phyloP scores from a whole-genome alignment of 2,113 vertebrate genomes.

The Calonectris borealis region DNA sequence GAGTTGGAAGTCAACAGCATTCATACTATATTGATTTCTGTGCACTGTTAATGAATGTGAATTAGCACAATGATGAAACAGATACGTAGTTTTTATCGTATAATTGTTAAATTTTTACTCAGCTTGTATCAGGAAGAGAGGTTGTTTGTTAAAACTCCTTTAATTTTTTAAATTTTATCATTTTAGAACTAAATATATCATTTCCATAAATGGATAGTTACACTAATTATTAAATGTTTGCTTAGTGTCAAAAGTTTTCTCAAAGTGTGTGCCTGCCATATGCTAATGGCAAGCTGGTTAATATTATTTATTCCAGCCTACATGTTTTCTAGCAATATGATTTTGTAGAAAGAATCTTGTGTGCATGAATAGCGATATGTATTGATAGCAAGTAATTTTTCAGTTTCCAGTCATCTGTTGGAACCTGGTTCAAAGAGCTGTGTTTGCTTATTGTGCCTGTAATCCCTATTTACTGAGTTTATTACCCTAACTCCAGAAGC shows the following conservation, averaged over 20 bases:
- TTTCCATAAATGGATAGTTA: slow-evolving; percentile 7
- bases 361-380: not conserved
- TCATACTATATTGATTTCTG: not conserved
- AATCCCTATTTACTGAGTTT: not conserved
- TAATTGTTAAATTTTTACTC: not conserved
- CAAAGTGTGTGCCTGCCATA: slow-evolving; percentile 22
- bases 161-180: not conserved
- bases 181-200: not conserved
- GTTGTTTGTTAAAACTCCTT: not conserved
- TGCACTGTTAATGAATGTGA: not conserved
- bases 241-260: slow-evolving; percentile 11
- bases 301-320: slow-evolving; percentile 32
- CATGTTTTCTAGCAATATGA: not conserved
- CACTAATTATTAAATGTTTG: slow-evolving; percentile 9
- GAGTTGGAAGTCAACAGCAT: not conserved
- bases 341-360: not conserved
- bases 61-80: not conserved
- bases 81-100: accelerated
- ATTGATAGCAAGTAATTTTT: not conserved
- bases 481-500: not conserved
- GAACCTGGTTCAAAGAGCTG: not conserved
- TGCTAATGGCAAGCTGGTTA: slow-evolving; percentile 20
- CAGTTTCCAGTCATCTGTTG: not conserved
- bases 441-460: not conserved
- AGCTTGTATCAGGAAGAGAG: not conserved